Percentiles rank a stretch among this genome's conserved stretches.
Evolutionary conservation across 2,113 vertebrate species (phyloP).

Genomic region (Corydoras maculifer): DNA sequence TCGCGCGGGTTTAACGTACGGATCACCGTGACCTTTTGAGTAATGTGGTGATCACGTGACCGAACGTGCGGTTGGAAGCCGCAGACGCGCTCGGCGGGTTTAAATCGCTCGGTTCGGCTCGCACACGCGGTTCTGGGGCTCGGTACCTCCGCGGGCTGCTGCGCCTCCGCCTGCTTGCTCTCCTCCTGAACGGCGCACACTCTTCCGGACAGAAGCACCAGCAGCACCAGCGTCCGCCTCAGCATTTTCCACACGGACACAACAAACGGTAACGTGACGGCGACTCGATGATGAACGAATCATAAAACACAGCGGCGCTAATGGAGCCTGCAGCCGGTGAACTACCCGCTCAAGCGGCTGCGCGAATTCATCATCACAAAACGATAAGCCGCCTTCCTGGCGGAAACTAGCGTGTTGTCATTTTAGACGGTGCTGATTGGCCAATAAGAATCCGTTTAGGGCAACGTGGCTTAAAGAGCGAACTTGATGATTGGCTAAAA

Average conservation of each 20-base stretch:
- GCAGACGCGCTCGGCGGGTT: too few relatives aligned
- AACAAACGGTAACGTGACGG: not conserved
- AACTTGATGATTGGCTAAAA: not conserved
- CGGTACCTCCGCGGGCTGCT: slow-evolving; percentile 55
- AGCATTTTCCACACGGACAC: slow-evolving; percentile 47
- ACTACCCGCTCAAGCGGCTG: slow-evolving; percentile 2
- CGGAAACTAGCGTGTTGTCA: not conserved
- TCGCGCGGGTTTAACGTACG: too few relatives aligned
- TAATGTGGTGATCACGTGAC: too few relatives aligned
- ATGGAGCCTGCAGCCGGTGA: not conserved
- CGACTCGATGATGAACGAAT: not conserved
- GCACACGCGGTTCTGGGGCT: too few relatives aligned
- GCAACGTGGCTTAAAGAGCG: not conserved
- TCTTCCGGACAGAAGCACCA: slow-evolving; percentile 45
- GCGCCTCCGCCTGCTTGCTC: slow-evolving; percentile 48
- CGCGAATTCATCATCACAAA: not conserved
- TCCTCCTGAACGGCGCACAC: slow-evolving; percentile 60
- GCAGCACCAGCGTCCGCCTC: slow-evolving; percentile 36
- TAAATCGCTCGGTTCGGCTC: not conserved
- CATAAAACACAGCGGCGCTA: not conserved
- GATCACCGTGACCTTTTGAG: too few relatives aligned
- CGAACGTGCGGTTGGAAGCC: not conserved
- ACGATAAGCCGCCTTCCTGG: not conserved
- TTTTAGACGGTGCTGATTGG: not conserved
- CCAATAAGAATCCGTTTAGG: too few relatives aligned